Conservation (phyloP, 2,797 vertebrate genomes). For the Euphonia xanthogaster region DNA sequence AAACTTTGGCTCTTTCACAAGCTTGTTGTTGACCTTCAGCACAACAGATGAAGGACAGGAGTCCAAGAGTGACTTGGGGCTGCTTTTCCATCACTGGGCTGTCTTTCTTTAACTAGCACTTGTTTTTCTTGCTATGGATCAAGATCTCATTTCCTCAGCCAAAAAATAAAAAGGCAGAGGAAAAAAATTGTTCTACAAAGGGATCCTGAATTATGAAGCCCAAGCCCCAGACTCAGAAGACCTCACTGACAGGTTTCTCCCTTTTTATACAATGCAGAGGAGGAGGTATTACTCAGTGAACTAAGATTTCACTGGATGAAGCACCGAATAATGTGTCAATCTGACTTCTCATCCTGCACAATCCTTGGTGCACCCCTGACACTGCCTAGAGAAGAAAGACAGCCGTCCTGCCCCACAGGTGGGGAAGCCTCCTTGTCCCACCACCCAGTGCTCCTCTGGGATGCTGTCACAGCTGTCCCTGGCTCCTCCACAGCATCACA, state of each 20-base stretch:
- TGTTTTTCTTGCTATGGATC: not conserved
- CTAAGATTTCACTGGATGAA: not conserved
- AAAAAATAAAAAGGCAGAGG: not conserved
- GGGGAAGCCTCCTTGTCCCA: not conserved
- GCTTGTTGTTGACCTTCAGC: not conserved
- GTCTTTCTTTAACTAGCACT: not conserved
- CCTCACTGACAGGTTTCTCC: not conserved
- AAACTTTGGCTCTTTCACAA: not conserved
- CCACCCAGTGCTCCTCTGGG: rapidly evolving
- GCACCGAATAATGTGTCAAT: not conserved
- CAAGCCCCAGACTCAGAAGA: not conserved
- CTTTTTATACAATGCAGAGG: not conserved
- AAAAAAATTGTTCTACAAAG: not conserved
- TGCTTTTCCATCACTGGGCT: not conserved
- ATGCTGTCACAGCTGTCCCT: not conserved
- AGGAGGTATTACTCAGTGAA: not conserved
- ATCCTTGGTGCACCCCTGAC: rapidly evolving
- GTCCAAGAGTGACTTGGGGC: not conserved
- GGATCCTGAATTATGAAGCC: not conserved
- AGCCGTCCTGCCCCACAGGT: not conserved
- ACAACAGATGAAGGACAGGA: not conserved
- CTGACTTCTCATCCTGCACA: not conserved
- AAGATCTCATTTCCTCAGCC: not conserved
- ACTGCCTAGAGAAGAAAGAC: not conserved
- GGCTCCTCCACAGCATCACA: not conserved